phyloP scores from a whole-genome alignment of 2,888 invertebrate genomes.

The Sarcophaga variegata region DNA sequence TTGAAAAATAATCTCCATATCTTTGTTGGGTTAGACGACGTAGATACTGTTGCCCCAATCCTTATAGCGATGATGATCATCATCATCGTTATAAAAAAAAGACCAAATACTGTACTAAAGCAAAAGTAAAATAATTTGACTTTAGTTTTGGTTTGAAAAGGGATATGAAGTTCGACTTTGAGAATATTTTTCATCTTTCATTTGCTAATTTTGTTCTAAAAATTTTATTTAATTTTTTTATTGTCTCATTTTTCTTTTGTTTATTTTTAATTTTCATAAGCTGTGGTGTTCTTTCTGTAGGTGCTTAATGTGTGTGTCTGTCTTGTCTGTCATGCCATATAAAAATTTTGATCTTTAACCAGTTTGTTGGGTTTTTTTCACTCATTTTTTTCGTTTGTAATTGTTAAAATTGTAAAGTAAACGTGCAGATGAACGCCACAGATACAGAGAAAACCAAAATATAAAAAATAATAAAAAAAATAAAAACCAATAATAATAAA shows the following conservation, averaged over 20 bases:
- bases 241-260: neutral
- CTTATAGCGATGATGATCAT: neutral
- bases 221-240: constrained; percentile 26
- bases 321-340: constrained; percentile 57
- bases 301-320: constrained; percentile 30
- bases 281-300: constrained; percentile 45
- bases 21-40: constrained; percentile 36
- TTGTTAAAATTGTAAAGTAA: constrained; percentile 44
- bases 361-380: constrained; percentile 59
- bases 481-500: constrained; percentile 62
- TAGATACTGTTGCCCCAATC: constrained; percentile 17
- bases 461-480: constrained; percentile 39
- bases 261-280: constrained; percentile 33
- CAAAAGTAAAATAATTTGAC: constrained; percentile 39
- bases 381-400: constrained; percentile 24
- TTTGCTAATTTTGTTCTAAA: neutral
- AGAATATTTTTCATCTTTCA: neutral
- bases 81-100: neutral
- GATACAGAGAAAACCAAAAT: constrained; percentile 41
- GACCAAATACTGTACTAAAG: constrained; percentile 23
- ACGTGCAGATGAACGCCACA: constrained; percentile 45
- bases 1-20: constrained; percentile 57
- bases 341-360: constrained; percentile 68
- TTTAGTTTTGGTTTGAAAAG: constrained; percentile 46
- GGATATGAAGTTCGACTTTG: constrained; percentile 35